Conservation (phyloP, 2,888 invertebrate species). For the Melikaiella ostensackeni region DNA sequence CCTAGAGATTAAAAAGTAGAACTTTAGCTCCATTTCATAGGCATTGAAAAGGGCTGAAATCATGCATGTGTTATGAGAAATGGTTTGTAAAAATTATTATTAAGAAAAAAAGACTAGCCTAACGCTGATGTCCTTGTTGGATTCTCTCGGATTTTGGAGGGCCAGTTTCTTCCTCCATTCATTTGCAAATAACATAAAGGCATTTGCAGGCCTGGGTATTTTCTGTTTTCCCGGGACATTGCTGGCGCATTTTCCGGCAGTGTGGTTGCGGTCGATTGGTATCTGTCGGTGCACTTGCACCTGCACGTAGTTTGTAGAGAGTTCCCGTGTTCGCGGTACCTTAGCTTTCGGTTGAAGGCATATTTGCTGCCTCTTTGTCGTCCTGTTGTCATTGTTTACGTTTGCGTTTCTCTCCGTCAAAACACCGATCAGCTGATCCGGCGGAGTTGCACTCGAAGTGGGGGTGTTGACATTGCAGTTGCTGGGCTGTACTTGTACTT, state of each 20-base stretch:
- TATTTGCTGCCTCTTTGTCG: constrained; percentile 57
- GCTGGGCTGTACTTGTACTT: constrained; percentile 40
- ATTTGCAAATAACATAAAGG: constrained; percentile 83
- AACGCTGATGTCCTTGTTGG: constrained; percentile 82
- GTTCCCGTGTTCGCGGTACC: constrained; percentile 45
- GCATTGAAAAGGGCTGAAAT: too few species aligned
- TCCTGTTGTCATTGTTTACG: constrained; percentile 38
- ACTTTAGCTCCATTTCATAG: too few species aligned
- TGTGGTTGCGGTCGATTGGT: constrained; percentile 39
- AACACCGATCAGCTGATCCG: constrained; percentile 62
- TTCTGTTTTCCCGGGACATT: constrained; percentile 68
- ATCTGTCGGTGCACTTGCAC: constrained; percentile 56
- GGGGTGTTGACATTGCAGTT: constrained; percentile 10
- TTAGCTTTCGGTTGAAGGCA: constrained; percentile 58
- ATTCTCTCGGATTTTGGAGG: constrained; percentile 79
- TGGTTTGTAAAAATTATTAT: neutral
- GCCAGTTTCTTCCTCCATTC: constrained; percentile 81
- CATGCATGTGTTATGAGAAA: too few species aligned
- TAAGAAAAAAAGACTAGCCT: constrained; percentile 68
- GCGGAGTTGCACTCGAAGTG: constrained; percentile 42
- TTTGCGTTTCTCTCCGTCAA: constrained; percentile 61
- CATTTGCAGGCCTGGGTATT: constrained; percentile 82
- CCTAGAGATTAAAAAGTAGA: too few species aligned
- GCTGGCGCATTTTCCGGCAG: constrained; percentile 6
- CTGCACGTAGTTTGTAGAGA: constrained; percentile 55